Evolutionary conservation across 2,113 vertebrate genomes (phyloP), one percentile per base, ranked within the genome.

Genomic region (Chelonoidis abingdonii): DNA sequence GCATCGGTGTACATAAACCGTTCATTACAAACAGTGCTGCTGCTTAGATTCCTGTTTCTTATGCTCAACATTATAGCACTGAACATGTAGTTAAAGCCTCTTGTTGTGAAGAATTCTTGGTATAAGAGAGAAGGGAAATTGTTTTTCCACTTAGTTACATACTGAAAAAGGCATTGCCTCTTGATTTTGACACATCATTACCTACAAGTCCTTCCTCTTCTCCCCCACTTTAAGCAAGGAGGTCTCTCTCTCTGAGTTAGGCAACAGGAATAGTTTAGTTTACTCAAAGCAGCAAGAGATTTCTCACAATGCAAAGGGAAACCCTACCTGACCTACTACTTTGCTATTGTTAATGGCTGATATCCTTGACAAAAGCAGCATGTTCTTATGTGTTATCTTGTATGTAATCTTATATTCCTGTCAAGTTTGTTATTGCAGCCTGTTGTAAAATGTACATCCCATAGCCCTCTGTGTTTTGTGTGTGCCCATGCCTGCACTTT

Each of bases 11-110:
- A 1, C 56, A 27, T 3, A 85, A 83, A 16, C 13, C 50, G 5
- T 6, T 0, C 0, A 5, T 44, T 78, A 78, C 44, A 5, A 83
- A 44, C 3, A 3, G 8, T 8, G 5, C 3, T 57, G 14, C 69
- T 90, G 19, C 16, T 72, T 38, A 0, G 4, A 5, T 80, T 13
- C 6, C 54, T 22, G 1, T 76, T 85, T 90, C 65, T 44, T 25
- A 3, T 11, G 79, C 75, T 69, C 52, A 75, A 5, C 29, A 62
- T 81, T 47, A 78, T 10, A 93, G 8, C 4, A 6, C 1, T 11
- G 13, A 1, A 13, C 17, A 27, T 12, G 52, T 80, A 56, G 2
- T 87, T 62, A 86, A 84, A 87, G 49, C 2, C 2, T 85, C 29
- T 6, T 29, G 2, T 69, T 93, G 78, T 52, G 52, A 90, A 83